Conservation (phyloP, 2,113 vertebrate genomes). For the Promerops cafer region DNA sequence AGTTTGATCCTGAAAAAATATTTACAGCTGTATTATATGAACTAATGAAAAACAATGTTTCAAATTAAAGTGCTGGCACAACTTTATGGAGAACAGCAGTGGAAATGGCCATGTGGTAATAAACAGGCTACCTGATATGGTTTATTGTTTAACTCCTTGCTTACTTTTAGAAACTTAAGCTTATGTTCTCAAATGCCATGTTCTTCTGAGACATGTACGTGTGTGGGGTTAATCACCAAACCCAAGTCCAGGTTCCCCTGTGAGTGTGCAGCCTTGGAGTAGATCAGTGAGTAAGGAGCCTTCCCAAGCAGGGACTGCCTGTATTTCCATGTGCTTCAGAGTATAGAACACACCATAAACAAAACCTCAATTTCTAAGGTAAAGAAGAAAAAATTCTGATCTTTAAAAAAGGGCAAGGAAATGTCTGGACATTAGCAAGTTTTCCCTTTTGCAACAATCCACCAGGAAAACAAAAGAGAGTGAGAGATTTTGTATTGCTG, state of each 20-base stretch:
- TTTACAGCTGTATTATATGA: slow-evolving; percentile 49
- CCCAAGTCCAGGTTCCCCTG: background rate
- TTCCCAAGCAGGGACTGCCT: background rate
- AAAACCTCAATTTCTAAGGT: background rate
- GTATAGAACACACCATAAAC: background rate
- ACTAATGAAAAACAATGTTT: slow-evolving; percentile 45
- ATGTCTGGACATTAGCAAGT: background rate
- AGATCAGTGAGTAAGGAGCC: background rate
- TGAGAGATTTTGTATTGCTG: background rate
- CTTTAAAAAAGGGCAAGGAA: background rate
- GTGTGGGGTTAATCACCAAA: background rate
- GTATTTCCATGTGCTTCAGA: background rate
- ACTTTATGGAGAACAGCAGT: slow-evolving; percentile 33
- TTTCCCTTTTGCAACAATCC: background rate
- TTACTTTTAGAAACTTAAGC: background rate
- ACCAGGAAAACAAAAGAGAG: background rate
- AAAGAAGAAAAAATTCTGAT: background rate
- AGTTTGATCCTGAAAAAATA: slow-evolving; percentile 34
- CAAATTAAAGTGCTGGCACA: slow-evolving; percentile 16
- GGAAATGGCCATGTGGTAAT: slow-evolving; percentile 18
- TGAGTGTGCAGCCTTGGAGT: background rate
- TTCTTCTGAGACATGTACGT: rapidly evolving
- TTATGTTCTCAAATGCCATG: background rate
- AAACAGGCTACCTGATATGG: slow-evolving; percentile 35
- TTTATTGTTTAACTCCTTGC: slow-evolving; percentile 52